Evolutionary conservation across 2,113 vertebrate genomes (phyloP).

Genomic region (Bufo bufo): DNA sequence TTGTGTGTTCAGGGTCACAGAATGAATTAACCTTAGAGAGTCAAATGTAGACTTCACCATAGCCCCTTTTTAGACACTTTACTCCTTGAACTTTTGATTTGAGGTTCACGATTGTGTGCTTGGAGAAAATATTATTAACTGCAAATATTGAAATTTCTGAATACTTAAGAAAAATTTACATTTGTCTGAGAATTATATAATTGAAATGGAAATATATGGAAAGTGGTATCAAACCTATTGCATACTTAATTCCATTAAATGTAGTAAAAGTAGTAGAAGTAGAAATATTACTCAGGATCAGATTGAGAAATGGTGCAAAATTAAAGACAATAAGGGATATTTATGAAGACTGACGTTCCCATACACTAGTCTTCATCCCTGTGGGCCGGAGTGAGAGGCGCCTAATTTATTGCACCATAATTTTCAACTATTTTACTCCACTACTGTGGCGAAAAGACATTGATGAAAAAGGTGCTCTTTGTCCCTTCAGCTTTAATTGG

Average conservation of each 20-base stretch:
- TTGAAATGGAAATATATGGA: background rate
- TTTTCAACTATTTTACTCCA: too few species aligned
- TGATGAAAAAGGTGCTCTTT: too few species aligned
- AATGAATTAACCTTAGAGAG: conserved; percentile 32
- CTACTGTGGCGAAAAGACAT: too few species aligned
- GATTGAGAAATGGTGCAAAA: background rate
- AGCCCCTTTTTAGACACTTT: background rate
- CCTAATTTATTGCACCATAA: too few species aligned
- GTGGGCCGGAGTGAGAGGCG: too few species aligned
- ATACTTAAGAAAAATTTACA: background rate
- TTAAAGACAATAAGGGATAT: background rate
- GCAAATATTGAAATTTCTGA: background rate
- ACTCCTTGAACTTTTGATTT: background rate
- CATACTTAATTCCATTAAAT: background rate
- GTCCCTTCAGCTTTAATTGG: too few species aligned
- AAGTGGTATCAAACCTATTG: background rate
- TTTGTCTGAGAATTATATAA: background rate
- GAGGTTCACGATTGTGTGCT: background rate
- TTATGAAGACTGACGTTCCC: background rate
- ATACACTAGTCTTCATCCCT: too few species aligned
- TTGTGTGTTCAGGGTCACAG: conserved; percentile 13
- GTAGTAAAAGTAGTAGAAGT: background rate
- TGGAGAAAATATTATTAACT: conserved; percentile 15
- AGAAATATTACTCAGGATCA: background rate
- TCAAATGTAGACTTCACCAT: background rate